Evolutionary conservation across 37 sponge, comb jelly and placozoan species (phyloP), one percentile per base, ranked within the genome.

Genomic region (Geodia barretti): DNA sequence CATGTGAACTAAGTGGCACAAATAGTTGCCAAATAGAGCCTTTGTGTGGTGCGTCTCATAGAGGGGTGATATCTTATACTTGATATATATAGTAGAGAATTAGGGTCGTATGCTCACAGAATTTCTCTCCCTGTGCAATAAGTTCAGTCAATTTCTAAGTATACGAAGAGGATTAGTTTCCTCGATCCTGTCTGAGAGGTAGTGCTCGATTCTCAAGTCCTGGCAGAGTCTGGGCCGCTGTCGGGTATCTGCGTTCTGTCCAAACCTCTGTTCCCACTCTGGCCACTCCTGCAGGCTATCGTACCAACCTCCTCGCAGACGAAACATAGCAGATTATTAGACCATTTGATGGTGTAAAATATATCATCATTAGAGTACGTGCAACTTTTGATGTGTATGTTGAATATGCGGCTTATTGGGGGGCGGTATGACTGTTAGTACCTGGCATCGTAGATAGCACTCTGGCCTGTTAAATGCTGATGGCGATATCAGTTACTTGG

Each of bases 211-310:
- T 31, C 79, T 62, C 79, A 87, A 93, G 69, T 93, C 91, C 2
- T 90, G 88, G 64, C 94, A 93, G 59, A 93, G 86, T 36, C 78
- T 81, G 7, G 90, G 94, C 24, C 74, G 62, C 24, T 68, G 1
- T 24, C 73, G 68, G 28, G 79, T 79, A 8, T 70, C 38, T 31
- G 62, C 54, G 68, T 85, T 38, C 4, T 74, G 31, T 1, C 75
- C 81, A 79, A 93, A 93, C 42, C 94, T 68, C 28, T 29, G 60
- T 36, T 38, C 84, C 94, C 94, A 93, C 72, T 93, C 94, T 14
- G 91, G 4, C 91, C 90, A 73, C 94, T 90, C 3, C 94, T 76
- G 41, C 90, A 93, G 4, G 83, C 68, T 20, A 90, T 78, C 9
- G 88, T 93, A 30, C 82, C 94, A 34, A 93, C 72, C 30, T 83